A percentile compares a stretch with the other conserved stretches of the same genome.
Conservation (phyloP, 2,888 invertebrate species). For the Suillia variegata region DNA sequence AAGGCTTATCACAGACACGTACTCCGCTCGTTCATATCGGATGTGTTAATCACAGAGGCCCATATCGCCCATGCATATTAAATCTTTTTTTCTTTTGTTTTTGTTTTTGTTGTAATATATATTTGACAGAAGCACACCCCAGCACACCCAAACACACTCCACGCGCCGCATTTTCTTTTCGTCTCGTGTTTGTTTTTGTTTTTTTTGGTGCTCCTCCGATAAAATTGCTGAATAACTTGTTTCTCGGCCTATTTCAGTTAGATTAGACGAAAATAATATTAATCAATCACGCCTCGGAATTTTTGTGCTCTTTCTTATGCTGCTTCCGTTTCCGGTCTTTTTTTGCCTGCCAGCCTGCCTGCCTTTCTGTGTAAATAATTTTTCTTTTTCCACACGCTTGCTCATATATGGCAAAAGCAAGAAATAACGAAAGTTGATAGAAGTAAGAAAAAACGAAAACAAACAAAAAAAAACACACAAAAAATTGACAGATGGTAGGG, state of each 20-base stretch:
- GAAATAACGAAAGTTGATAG: too few species aligned
- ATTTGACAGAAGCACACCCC: too few species aligned
- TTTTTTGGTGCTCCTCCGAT: not conserved
- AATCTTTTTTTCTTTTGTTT: too few species aligned
- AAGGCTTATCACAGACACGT: too few species aligned
- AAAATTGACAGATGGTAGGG: constrained; percentile 15
- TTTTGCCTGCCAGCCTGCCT: not conserved
- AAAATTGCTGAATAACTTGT: constrained; percentile 46
- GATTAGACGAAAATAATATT: constrained; percentile 51
- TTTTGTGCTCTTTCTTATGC: constrained; percentile 25
- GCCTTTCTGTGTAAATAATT: not conserved
- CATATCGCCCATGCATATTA: too few species aligned
- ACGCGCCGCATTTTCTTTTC: not conserved
- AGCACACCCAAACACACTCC: too few species aligned
- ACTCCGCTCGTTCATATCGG: too few species aligned
- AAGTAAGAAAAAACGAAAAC: too few species aligned
- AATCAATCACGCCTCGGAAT: constrained; percentile 50
- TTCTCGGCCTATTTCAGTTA: constrained; percentile 48
- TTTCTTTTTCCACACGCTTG: too few species aligned
- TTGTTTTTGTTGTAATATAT: not conserved
- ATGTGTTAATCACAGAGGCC: too few species aligned
- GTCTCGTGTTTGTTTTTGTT: not conserved
- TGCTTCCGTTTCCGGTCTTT: not conserved
- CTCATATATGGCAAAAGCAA: too few species aligned
- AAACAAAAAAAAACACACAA: not conserved